Evolutionary conservation across 92 coral and sea anemone species (phyloP).

Genomic region (Zoanthus solanderi): DNA sequence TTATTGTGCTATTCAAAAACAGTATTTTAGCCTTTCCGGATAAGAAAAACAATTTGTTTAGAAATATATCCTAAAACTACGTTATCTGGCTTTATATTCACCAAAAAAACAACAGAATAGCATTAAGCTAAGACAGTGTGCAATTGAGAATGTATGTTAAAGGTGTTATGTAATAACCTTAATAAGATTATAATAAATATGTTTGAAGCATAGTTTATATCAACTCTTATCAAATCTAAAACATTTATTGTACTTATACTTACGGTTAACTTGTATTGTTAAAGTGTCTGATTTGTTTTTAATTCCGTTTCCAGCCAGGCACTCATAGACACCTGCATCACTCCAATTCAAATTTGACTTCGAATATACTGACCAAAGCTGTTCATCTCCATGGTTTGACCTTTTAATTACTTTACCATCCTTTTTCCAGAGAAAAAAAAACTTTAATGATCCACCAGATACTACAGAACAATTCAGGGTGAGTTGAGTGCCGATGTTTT

Average conservation of each 20-base stretch:
- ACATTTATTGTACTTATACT: not conserved
- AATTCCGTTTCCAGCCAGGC: slow-evolving; percentile 14
- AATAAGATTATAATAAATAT: no score
- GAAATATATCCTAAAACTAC: no score
- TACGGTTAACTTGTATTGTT: slow-evolving; percentile 3
- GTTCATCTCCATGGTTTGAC: not conserved
- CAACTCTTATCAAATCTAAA: no score
- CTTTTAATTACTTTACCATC: slow-evolving; percentile 21
- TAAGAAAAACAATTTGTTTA: no score
- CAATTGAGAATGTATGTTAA: no score
- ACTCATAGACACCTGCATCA: slow-evolving; percentile 33
- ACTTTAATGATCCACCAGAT: slow-evolving; percentile 28
- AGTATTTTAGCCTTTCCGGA: no score
- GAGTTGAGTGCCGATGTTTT: not conserved
- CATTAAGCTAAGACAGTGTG: no score
- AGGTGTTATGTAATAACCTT: no score
- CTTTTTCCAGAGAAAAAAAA: slow-evolving; percentile 25
- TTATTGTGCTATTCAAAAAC: no score
- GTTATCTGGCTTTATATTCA: no score
- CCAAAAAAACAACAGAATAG: no score
- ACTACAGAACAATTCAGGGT: slow-evolving; percentile 11
- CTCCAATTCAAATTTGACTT: not conserved
- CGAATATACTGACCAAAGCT: not conserved
- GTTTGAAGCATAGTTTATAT: no score
- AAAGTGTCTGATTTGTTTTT: slow-evolving; percentile 3